A percentile compares a stretch with the other conserved stretches of the same genome.
phyloP scores from a whole-genome alignment of 2,113 vertebrate genomes.

The Dascyllus trimaculatus region DNA sequence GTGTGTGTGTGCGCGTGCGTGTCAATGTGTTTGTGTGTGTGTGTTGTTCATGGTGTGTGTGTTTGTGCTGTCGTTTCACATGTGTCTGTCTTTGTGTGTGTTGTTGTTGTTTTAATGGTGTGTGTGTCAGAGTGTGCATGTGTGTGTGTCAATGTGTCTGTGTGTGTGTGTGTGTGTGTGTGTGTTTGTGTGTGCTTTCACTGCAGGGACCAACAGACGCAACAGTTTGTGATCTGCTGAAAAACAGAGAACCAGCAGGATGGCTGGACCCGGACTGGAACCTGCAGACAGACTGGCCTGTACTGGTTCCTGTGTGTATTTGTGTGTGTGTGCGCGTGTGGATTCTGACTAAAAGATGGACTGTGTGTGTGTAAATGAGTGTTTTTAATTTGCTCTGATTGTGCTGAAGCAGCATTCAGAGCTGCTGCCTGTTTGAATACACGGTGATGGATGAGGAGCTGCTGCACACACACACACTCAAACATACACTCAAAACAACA shows the following conservation, averaged over 20 bases:
- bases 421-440: conserved; percentile 64
- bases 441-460: conserved; percentile 73
- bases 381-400: conserved; percentile 80
- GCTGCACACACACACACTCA: conserved; percentile 5
- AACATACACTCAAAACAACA: too few species aligned
- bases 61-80: too few species aligned
- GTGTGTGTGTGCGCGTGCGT: too few species aligned
- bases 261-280: conserved; percentile 10
- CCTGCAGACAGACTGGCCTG: conserved; percentile 8
- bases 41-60: not conserved
- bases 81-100: not conserved
- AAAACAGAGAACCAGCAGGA: conserved; percentile 36
- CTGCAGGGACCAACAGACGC: conserved; percentile 39
- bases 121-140: not conserved
- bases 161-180: not conserved
- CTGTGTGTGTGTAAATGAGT: conserved; percentile 65
- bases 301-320: not conserved
- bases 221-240: conserved; percentile 35
- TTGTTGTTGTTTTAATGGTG: not conserved
- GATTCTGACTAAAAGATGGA: conserved; percentile 21
- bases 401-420: conserved; percentile 78
- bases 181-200: not conserved
- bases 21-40: not conserved
- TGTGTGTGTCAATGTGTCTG: conserved; percentile 9
- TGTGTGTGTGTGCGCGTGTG: conserved; percentile 16